Conservation (phyloP, 2,888 invertebrate genomes). For the Heliconius aoede region DNA sequence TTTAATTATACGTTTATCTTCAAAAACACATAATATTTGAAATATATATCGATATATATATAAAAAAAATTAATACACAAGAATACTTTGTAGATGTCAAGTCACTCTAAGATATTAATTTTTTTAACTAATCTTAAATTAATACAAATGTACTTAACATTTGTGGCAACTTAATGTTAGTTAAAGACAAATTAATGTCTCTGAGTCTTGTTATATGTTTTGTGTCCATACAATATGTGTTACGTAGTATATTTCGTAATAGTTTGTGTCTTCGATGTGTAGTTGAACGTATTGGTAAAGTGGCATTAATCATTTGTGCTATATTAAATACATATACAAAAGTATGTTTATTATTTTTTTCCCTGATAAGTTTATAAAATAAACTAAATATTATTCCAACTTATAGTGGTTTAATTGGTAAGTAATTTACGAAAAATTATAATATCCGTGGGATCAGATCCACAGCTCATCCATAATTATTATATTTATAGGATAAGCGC, state of each 20-base stretch:
- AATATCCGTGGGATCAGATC: too few relatives aligned
- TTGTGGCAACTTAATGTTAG: background rate
- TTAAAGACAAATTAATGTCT: background rate
- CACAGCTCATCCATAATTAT: too few relatives aligned
- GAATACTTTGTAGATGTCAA: constrained; percentile 5
- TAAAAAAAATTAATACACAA: constrained; percentile 3
- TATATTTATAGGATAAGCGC: too few relatives aligned
- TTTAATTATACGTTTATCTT: background rate
- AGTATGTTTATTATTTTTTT: constrained; percentile 2
- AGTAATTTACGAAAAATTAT: too few relatives aligned
- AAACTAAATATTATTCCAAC: too few relatives aligned
- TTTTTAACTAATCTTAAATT: background rate
- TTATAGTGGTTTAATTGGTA: too few relatives aligned
- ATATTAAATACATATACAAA: constrained; percentile 43
- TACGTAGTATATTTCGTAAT: constrained; percentile 22
- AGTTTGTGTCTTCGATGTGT: constrained; percentile 24
- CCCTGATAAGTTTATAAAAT: background rate
- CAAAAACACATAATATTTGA: background rate
- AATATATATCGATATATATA: background rate
- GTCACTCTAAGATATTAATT: background rate
- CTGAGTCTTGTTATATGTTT: constrained; percentile 9
- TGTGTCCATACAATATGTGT: constrained; percentile 23
- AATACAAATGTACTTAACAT: background rate
- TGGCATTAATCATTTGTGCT: constrained; percentile 31
- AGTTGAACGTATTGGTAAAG: constrained; percentile 23